Base-by-base conservation (phyloP, 2,888 invertebrate genomes). In the Caradrina clavipalpis region DNA sequence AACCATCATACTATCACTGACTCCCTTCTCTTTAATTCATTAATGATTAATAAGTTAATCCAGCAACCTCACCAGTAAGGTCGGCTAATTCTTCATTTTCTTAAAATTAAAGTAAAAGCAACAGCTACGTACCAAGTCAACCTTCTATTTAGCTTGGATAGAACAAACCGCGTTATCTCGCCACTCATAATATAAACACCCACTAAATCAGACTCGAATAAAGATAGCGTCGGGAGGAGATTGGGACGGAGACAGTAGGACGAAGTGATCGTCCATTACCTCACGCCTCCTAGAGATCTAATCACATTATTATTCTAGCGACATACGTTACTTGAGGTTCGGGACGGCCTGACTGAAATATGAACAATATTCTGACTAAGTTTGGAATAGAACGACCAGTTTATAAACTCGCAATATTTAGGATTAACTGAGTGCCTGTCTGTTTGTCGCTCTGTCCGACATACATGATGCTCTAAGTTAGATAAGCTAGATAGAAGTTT, bases 271-370 rank as follows among this genome's bases (percentile, higher is more conserved):
- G 51, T 61, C 61, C 63, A 65, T 81, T 78, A 80, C 65, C 69
- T 66, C 69, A 59, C 68, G 69, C 54, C 66, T 64, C 59, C 53
- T 67, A 64, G 69, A 76, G 65, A 76, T 73, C 64, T 74, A 67
- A 84, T 74, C 75, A 51, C 69, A 69, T 83, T 82, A 76, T 80
- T 84, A 83, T 83, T 78, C 78, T 17, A 51, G 59, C 35, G 51
- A 74, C 80, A 73, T 71, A 73, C 71, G 64, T 55, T 65, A 63
- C 68, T 54, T 53, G 55, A 59, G 66, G 57, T 67, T 65, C 53
- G 49, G 51, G 45, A n/a, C 45, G 11, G 42, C 31, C 35, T 21
- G 45, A 56, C 60, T 47, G 64, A 68, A 72, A 71, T 66, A 72
- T 78, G 54, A 65, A 73, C 64, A 58, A 54, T 66, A 54, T 65